Base-by-base conservation (phyloP, 2,888 invertebrate genomes). In the Agrochola lota region DNA sequence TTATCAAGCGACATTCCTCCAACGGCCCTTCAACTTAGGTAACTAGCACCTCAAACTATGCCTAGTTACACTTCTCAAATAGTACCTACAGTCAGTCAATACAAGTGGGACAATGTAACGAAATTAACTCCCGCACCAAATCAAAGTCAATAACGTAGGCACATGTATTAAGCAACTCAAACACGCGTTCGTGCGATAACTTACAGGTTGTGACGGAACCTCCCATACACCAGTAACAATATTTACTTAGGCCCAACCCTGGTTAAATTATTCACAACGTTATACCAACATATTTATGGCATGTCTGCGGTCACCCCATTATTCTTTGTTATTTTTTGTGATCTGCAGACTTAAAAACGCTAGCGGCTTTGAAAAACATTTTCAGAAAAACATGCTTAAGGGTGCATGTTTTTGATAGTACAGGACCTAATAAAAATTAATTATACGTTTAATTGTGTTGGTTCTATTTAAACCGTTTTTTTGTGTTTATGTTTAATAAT, bases 221-320 rank as follows among this genome's bases (percentile, higher is more conserved):
- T 83, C 84, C 83, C 86, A 88, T 78, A 86, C 89, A 89, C 89
- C 90, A 90, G 91, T 89, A 87, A 89, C 90, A 87, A 86, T 94
- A 92, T 95, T 94, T 92, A 87, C 92, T 95, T 94, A 94, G 95
- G 94, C 90, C 92, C 86, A 85, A 87, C 85, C 89, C 89, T 87
- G 87, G 77, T 92, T 94, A 94, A 94, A 94, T 94, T 95, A 95
- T 94, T 94, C 93, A 92, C 91, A 90, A 90, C 89, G 91, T 90
- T 92, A 91, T 91, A 89, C 93, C 90, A 92, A 93, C 92, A 93
- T 92, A 93, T 93, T 92, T 93, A 93, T 92, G 90, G 91, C 91
- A 86, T 91, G 92, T 93, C 92, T 91, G 91, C 90, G 90, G 92
- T 87, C 89, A 90, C 89, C 89, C 89, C 86, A 91, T 91, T 92